phyloP scores from a whole-genome alignment of 1,140 invertebrate genomes.

The Nephila pilipes region DNA sequence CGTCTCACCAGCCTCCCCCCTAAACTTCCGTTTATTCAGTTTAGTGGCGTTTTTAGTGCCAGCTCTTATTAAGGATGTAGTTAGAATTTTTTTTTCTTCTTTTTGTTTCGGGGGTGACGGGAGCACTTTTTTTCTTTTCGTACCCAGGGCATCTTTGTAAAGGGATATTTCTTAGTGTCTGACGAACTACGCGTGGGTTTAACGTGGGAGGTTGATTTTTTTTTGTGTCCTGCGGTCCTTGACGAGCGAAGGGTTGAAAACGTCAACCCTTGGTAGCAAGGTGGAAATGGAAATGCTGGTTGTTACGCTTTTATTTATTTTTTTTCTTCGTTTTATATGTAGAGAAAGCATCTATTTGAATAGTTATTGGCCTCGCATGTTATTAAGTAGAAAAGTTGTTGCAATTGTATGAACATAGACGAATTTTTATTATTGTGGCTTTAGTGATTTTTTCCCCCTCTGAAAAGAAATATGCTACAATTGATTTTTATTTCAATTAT shows the following conservation, averaged over 20 bases:
- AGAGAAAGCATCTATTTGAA: not conserved
- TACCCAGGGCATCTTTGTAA: conserved; percentile 3
- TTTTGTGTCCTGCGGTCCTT: not conserved
- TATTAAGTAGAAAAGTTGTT: not conserved
- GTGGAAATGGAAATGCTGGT: not conserved
- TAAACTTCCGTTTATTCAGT: conserved; percentile 72
- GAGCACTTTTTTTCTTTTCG: not conserved
- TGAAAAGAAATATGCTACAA: not conserved
- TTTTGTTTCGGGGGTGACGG: conserved; percentile 12
- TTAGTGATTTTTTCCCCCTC: not conserved
- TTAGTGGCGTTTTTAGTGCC: conserved; percentile 65
- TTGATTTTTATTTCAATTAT: not conserved
- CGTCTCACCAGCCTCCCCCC: not conserved
- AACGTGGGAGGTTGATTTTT: conserved; percentile 31
- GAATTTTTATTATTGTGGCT: not conserved
- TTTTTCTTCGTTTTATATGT: not conserved
- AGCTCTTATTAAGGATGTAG: conserved; percentile 65
- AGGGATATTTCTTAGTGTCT: conserved; percentile 32
- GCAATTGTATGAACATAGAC: not conserved
- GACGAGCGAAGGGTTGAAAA: not conserved
- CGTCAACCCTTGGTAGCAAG: conserved; percentile 15
- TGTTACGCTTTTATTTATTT: not conserved
- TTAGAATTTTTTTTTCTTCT: not conserved
- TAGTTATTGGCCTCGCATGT: not conserved
- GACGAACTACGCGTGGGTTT: conserved; percentile 37